phyloP scores from a whole-genome alignment of 2,797 vertebrate species.

The Acanthopagrus latus region DNA sequence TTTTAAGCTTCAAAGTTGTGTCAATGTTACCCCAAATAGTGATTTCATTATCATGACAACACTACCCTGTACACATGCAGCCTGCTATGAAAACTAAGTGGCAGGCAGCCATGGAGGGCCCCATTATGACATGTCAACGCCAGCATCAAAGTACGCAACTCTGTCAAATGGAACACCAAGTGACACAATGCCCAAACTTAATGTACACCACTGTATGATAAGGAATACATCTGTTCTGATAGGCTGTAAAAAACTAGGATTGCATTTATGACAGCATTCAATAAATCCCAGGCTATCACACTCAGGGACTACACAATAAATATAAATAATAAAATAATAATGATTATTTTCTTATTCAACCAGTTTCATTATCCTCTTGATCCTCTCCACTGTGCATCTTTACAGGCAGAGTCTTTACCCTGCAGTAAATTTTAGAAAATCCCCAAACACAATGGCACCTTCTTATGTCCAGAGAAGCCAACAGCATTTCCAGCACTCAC shows the following conservation, averaged over 20 bases:
- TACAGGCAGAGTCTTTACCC: background rate
- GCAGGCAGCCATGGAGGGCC: background rate
- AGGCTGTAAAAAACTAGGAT: background rate
- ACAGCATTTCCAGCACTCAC: slow-evolving; percentile 13
- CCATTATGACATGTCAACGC: slow-evolving; percentile 7
- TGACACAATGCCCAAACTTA: background rate
- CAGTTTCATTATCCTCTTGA: background rate
- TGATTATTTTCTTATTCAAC: background rate
- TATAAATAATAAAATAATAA: no score
- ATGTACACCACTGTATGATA: background rate
- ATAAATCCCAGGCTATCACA: background rate
- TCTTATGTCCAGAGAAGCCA: slow-evolving; percentile 8
- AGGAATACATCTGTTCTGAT: background rate
- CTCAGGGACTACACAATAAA: background rate
- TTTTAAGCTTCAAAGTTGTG: no score
- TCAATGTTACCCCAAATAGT: no score
- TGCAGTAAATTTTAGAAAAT: slow-evolving; percentile 12
- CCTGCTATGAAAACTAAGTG: background rate
- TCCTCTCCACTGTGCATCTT: background rate
- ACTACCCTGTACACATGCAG: no score
- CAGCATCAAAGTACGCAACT: background rate
- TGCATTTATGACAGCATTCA: background rate
- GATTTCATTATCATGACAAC: no score
- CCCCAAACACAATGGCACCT: slow-evolving; percentile 28
- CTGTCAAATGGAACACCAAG: background rate